Evolutionary conservation across 2,113 vertebrate species (phyloP), one percentile per base, ranked within the genome.

Genomic region (Pycnonotus jocosus): DNA sequence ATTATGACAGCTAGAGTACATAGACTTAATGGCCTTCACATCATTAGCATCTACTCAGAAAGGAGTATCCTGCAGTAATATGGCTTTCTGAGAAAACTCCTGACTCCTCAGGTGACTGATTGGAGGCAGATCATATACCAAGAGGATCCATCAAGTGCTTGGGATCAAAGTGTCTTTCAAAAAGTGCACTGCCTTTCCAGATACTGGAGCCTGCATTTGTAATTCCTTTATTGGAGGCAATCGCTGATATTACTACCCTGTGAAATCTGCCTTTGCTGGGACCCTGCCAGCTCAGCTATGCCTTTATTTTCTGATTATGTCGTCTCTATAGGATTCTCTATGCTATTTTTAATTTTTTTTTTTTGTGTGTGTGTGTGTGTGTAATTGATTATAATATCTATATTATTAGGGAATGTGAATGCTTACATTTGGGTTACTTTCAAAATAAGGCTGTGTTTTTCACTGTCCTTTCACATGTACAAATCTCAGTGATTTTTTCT

Each of bases 121-220:
- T 0, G 0, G 58, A 80, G 54, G 58, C 28, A 51, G 71, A 37
- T 2, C 4, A 57, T 45, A 30, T 6, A n/a, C 17, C 0, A 0
- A n/a, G 71, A 77, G 19, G 25, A 44, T 61, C 30, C 58, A 27
- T 56, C 48, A 80, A 82, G 37, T 2, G 2, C 45, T 69, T 69
- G 8, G 48, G 11, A 21, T 76, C 35, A 47, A 90, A 74, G 35
- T 13, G 9, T 74, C 65, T 81, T 81, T 64, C 48, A 50, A 69
- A 56, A 84, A 33, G 15, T 28, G 11, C 53, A 16, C 17, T 72
- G 82, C 20, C 19, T 38, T 73, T 69, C 42, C 40, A 72, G 42
- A 69, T 16, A 23, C 48, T 33, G 69, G 70, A 61, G 6, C 11
- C 45, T 0, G 0, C 12, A 15, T 45, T 70, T 80, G 16, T 50